phyloP scores from a whole-genome alignment of 64 coral and sea anemone genomes.

The Montipora sp. region DNA sequence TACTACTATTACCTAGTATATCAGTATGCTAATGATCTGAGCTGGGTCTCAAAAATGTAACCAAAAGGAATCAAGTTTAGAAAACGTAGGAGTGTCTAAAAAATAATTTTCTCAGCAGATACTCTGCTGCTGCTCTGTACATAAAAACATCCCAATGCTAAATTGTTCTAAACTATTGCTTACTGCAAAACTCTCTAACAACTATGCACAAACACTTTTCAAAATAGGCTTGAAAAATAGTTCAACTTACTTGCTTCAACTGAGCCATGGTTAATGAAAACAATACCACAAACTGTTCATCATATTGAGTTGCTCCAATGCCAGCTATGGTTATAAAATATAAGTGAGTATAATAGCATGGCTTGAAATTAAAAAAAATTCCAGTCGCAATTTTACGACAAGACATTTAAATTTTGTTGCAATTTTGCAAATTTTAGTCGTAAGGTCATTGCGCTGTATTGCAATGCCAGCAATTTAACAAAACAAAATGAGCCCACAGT shows the following conservation, averaged over 20 bases:
- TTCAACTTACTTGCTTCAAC: conserved; percentile 89
- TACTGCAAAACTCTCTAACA: not conserved
- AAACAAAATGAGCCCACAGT: too few species aligned
- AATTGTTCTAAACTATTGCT: too few species aligned
- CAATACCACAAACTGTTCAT: conserved; percentile 92
- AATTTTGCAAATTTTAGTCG: too few species aligned
- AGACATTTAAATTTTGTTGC: too few species aligned
- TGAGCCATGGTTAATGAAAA: conserved; percentile 96
- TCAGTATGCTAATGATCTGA: conserved; percentile 83
- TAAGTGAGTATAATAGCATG: not conserved
- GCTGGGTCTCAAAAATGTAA: conserved; percentile 98
- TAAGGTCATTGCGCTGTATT: too few species aligned
- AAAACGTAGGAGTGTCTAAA: conserved; percentile 84
- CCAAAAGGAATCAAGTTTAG: conserved; percentile 99
- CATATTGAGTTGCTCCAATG: conserved; percentile 95
- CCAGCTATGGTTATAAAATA: conserved; percentile 68
- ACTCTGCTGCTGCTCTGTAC: too few species aligned
- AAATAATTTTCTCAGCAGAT: not conserved
- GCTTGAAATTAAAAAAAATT: not conserved
- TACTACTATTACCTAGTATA: conserved; percentile 82
- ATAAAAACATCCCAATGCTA: too few species aligned
- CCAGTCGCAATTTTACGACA: too few species aligned
- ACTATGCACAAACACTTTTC: not conserved
- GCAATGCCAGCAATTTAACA: too few species aligned
- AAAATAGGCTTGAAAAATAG: not conserved